These are phyloP conservation scores for Helicoverpa zea DNA, from an alignment of 1,140 invertebrate genomes.

Conservation along the genomic window DNA sequence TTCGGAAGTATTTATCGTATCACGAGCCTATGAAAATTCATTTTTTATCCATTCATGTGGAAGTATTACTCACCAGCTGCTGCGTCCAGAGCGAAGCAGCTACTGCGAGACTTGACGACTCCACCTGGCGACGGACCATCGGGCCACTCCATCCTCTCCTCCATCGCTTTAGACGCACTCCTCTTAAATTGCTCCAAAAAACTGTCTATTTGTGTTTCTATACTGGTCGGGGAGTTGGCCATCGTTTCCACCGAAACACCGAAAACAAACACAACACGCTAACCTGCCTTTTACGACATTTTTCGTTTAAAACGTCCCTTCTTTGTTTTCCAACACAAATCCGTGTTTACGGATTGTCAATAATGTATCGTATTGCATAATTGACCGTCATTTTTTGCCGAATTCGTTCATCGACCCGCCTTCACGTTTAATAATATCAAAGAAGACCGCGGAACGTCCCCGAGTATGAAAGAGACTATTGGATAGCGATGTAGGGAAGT, in stretches of 20 bases:
- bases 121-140: constrained; percentile 75
- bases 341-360: constrained; percentile 39
- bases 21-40: too few relatives aligned
- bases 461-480: constrained; percentile 74
- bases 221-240: constrained; percentile 90
- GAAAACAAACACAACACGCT: constrained; percentile 80
- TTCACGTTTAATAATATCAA: constrained; percentile 68
- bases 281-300: constrained; percentile 69
- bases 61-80: constrained; percentile 78
- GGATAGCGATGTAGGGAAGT: constrained; percentile 61
- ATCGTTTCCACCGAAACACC: constrained; percentile 86
- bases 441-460: constrained; percentile 68
- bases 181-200: constrained; percentile 93
- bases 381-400: constrained; percentile 62
- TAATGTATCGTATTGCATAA: constrained; percentile 63
- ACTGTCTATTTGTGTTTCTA: constrained; percentile 93
- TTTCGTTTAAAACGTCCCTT: constrained; percentile 53
- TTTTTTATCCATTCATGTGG: not conserved
- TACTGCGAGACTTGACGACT: constrained; percentile 83
- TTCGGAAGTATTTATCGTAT: not conserved
- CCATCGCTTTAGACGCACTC: constrained; percentile 91
- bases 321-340: constrained; percentile 48
- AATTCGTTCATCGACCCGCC: constrained; percentile 71
- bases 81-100: constrained; percentile 83
- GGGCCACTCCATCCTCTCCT: constrained; percentile 87